Conservation (phyloP, 2,797 vertebrate genomes). For the Eutrigla gurnardus region DNA sequence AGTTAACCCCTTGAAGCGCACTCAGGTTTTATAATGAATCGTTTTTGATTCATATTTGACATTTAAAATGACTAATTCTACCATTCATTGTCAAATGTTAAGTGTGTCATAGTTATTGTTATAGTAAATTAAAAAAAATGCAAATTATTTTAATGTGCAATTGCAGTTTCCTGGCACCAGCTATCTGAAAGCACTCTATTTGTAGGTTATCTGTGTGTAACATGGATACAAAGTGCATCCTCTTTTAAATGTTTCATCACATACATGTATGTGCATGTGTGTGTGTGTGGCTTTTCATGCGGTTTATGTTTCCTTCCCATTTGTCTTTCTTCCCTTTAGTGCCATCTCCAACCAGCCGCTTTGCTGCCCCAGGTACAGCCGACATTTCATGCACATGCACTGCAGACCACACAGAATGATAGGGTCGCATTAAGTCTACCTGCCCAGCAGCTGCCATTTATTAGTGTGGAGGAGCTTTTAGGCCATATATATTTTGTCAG, state of each 20-base stretch:
- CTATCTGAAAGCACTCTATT: background rate
- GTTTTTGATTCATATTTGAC: constrained; percentile 7
- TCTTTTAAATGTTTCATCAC: constrained; percentile 2
- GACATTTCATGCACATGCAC: constrained; percentile 26
- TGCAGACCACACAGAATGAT: constrained; percentile 24
- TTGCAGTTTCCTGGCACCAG: background rate
- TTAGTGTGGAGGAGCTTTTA: constrained; percentile 18
- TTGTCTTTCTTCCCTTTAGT: constrained; percentile 76
- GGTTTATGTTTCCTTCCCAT: constrained; percentile 63
- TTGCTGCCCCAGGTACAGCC: constrained; percentile 76
- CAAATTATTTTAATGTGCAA: background rate
- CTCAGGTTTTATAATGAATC: background rate
- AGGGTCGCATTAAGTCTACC: constrained; percentile 1
- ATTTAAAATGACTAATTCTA: background rate
- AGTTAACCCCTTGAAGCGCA: background rate
- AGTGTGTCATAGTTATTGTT: background rate
- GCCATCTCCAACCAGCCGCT: constrained; percentile 75
- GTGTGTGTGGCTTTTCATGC: constrained; percentile 56
- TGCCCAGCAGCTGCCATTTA: constrained; percentile 18
- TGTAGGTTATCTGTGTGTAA: background rate
- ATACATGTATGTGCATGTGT: constrained; percentile 20
- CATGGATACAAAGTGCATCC: constrained; percentile 12
- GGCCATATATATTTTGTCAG: background rate
- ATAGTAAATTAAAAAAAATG: background rate
- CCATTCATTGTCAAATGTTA: background rate